phyloP scores from a whole-genome alignment of 2,113 vertebrate species.

The Tetrax tetrax region DNA sequence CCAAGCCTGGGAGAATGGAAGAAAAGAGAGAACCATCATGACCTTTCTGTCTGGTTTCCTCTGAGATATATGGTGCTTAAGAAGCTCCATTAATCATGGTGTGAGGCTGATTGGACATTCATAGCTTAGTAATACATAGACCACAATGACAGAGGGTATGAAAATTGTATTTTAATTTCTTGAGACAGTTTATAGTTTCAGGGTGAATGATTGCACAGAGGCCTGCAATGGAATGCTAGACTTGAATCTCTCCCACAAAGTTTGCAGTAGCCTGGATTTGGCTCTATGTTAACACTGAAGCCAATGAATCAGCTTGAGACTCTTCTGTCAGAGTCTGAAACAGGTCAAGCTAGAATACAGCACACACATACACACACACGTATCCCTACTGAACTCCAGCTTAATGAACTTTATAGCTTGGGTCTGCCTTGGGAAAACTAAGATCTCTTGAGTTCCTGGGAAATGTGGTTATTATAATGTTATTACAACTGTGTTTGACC shows the following conservation, averaged over 20 bases:
- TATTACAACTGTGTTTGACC: neutral
- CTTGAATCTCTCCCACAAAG: neutral
- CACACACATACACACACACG: neutral
- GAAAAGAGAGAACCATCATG: neutral
- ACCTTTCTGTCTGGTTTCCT: neutral
- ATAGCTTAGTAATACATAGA: neutral
- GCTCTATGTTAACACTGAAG: neutral
- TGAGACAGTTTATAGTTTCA: neutral
- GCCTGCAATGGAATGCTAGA: neutral
- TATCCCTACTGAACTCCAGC: neutral
- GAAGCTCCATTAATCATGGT: neutral
- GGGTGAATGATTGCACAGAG: neutral
- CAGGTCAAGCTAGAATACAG: neutral
- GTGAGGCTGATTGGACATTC: neutral
- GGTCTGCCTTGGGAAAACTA: neutral
- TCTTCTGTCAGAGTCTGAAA: neutral
- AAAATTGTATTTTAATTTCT: slow-evolving; percentile 5
- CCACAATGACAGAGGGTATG: neutral
- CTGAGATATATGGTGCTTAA: neutral
- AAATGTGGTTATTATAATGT: neutral
- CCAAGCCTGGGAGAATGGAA: neutral
- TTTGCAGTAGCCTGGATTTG: neutral
- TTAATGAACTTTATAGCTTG: neutral
- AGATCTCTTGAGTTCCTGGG: neutral
- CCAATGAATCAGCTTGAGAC: neutral